Evolutionary conservation across 2,797 vertebrate genomes (phyloP).

Genomic region (Pangasius macronema): DNA sequence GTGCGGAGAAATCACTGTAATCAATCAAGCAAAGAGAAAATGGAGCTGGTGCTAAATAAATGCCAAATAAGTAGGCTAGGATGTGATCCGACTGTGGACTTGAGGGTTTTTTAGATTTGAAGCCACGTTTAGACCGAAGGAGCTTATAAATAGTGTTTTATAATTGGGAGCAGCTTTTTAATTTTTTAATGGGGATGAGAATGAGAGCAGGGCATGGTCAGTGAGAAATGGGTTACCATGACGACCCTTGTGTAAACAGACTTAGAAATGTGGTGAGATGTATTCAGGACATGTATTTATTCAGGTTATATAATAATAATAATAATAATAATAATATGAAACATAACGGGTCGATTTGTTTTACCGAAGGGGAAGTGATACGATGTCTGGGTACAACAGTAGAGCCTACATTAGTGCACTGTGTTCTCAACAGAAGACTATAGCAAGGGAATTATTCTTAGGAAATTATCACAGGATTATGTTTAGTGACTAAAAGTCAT

Average conservation of each 20-base stretch:
- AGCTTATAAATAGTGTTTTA: neutral
- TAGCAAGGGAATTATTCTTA: neutral
- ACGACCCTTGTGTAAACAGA: neutral
- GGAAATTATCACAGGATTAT: neutral
- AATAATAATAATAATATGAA: too few species aligned
- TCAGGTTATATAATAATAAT: too few species aligned
- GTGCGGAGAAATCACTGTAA: neutral
- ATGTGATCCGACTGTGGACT: neutral
- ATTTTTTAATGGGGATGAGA: neutral
- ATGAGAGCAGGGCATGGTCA: neutral
- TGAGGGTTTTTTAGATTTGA: neutral
- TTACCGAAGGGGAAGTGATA: too few species aligned
- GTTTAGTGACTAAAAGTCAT: neutral
- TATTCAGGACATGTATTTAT: neutral
- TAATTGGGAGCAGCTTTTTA: neutral
- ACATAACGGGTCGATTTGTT: too few species aligned
- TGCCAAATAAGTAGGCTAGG: neutral
- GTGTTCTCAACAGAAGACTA: neutral
- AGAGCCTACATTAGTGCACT: neutral
- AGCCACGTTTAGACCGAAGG: neutral
- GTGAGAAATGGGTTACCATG: neutral
- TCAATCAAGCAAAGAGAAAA: neutral
- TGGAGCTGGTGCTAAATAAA: neutral
- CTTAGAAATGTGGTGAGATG: neutral
- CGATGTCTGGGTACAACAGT: neutral